Percentiles rank a stretch among this genome's conserved stretches.
phyloP scores from a whole-genome alignment of 2,888 invertebrate genomes.

The Rhagium mordax region DNA sequence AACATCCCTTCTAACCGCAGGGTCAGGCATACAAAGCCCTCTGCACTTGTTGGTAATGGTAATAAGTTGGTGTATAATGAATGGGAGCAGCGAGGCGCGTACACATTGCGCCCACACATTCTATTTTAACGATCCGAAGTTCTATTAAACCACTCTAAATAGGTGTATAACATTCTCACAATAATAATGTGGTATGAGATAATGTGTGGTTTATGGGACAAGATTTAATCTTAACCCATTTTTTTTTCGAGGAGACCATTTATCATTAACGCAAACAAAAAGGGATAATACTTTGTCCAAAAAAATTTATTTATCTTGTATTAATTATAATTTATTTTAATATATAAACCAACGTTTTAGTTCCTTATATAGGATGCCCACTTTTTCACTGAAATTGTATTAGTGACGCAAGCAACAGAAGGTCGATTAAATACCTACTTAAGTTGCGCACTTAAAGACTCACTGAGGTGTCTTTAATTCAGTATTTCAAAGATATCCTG shows the following conservation, averaged over 20 bases:
- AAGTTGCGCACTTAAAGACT: too few relatives aligned
- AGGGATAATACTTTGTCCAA: not conserved
- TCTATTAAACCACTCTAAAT: slow-evolving; percentile 9
- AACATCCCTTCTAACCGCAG: slow-evolving; percentile 23
- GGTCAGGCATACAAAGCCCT: slow-evolving; percentile 29
- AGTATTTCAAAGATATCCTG: too few relatives aligned
- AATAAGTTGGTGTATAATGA: slow-evolving; percentile 53
- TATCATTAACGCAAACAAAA: not conserved
- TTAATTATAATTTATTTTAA: too few relatives aligned
- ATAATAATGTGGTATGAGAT: slow-evolving; percentile 3
- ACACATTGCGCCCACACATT: slow-evolving; percentile 67
- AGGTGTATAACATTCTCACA: not conserved
- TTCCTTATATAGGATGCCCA: too few relatives aligned
- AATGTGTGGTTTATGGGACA: slow-evolving; percentile 9
- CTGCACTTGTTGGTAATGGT: slow-evolving; percentile 32
- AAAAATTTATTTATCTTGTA: not conserved
- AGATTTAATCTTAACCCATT: slow-evolving; percentile 13
- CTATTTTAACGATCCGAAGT: slow-evolving; percentile 43
- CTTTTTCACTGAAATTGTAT: too few relatives aligned
- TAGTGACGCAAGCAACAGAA: too few relatives aligned
- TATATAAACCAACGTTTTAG: too few relatives aligned
- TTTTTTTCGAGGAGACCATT: not conserved
- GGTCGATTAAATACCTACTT: too few relatives aligned
- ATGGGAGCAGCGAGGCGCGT: slow-evolving; percentile 62
- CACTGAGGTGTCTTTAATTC: too few relatives aligned